Conservation (phyloP, 2,797 vertebrate genomes). For the Diceros bicornis region DNA sequence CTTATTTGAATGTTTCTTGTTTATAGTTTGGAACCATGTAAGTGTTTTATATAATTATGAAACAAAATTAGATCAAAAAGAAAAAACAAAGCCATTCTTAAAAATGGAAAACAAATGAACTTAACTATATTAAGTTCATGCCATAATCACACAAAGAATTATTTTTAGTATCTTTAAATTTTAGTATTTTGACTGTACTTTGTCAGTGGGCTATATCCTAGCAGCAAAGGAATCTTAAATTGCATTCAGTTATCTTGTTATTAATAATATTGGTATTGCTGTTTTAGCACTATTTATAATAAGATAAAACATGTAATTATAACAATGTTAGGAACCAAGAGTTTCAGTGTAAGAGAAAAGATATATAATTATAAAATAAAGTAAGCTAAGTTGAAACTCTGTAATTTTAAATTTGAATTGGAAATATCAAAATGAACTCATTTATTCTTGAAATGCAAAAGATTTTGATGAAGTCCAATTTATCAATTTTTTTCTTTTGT, state of each 20-base stretch:
- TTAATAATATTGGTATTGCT: background rate
- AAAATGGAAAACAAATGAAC: constrained; percentile 35
- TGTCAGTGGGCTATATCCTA: background rate
- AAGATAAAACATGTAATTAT: background rate
- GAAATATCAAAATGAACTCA: constrained; percentile 20
- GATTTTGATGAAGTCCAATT: background rate
- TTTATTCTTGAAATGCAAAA: constrained; percentile 38
- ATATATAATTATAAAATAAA: background rate
- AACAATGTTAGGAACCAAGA: background rate
- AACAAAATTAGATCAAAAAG: constrained; percentile 36
- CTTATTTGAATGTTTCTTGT: background rate
- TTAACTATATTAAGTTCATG: background rate
- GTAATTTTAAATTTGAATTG: constrained; percentile 27
- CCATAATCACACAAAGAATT: background rate
- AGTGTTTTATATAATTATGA: constrained; percentile 14
- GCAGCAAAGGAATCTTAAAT: constrained; percentile 17
- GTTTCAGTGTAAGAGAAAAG: background rate
- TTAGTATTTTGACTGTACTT: background rate
- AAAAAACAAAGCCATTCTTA: background rate
- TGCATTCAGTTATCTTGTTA: constrained; percentile 18
- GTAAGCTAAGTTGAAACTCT: background rate
- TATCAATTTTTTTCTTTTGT: background rate
- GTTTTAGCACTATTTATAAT: constrained; percentile 22
- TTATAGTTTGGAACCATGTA: constrained; percentile 23
- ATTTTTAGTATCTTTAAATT: constrained; percentile 14